Evolutionary conservation across 2,888 invertebrate genomes (phyloP).

Genomic region (Eulithis testata): DNA sequence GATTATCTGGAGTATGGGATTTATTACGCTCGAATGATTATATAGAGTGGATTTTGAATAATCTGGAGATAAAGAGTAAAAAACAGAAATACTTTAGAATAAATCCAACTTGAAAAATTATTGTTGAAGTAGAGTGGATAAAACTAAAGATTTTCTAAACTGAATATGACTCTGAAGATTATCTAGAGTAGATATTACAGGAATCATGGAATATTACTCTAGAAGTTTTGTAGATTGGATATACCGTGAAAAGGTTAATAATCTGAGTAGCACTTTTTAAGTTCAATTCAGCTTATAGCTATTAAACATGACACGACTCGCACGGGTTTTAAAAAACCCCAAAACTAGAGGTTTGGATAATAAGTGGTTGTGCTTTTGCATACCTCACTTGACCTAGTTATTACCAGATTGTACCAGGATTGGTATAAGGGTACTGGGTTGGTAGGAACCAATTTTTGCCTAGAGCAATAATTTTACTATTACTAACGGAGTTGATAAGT

Average conservation of each 20-base stretch:
- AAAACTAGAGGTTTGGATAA: not conserved
- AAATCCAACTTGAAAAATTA: not conserved
- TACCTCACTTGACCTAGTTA: slow-evolving; percentile 35
- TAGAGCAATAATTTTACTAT: slow-evolving; percentile 57
- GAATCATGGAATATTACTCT: not conserved
- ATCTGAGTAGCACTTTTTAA: slow-evolving; percentile 13
- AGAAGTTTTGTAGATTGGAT: slow-evolving; percentile 21
- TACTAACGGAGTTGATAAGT: slow-evolving; percentile 52
- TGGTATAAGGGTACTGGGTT: not conserved
- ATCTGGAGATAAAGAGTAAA: no score
- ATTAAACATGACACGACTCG: slow-evolving; percentile 28
- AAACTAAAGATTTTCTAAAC: not conserved
- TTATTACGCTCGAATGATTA: no score
- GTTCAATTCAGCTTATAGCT: slow-evolving; percentile 28
- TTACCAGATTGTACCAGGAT: not conserved
- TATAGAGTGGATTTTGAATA: no score
- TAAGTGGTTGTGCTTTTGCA: slow-evolving; percentile 35
- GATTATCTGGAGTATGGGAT: no score
- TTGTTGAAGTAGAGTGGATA: not conserved
- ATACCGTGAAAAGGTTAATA: slow-evolving; percentile 18
- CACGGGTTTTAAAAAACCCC: slow-evolving; percentile 8
- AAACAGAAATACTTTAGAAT: no score
- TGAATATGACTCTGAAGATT: not conserved
- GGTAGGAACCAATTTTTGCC: slow-evolving; percentile 48
- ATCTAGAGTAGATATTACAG: slow-evolving; percentile 3